Evolutionary conservation across 2,888 invertebrate genomes (phyloP).

Genomic region (Ethmia dodecea): DNA sequence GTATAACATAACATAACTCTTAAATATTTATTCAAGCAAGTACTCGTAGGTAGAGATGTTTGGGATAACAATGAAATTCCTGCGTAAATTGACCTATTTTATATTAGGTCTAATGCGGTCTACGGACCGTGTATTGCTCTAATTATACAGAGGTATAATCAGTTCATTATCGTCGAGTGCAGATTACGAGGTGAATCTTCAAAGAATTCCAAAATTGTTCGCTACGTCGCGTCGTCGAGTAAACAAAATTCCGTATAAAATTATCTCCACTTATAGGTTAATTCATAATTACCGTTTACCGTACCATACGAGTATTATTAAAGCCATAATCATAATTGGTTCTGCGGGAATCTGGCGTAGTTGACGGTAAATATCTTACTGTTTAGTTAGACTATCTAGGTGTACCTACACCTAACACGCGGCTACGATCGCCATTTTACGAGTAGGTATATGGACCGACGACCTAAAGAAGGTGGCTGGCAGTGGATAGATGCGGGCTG

Average conservation of each 20-base stretch:
- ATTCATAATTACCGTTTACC: conserved; percentile 47
- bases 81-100: too few relatives aligned
- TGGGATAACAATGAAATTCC: too few relatives aligned
- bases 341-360: conserved; percentile 27
- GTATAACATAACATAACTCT: too few relatives aligned
- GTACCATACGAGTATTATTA: conserved; percentile 31
- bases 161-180: neutral
- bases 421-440: too few relatives aligned
- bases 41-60: too few relatives aligned
- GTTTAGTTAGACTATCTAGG: conserved; percentile 23
- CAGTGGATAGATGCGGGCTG: too few relatives aligned
- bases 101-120: too few relatives aligned
- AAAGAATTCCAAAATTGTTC: conserved; percentile 23
- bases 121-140: too few relatives aligned
- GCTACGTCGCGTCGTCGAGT: conserved; percentile 20
- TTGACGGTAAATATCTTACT: conserved; percentile 31
- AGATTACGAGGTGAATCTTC: conserved; percentile 5
- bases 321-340: conserved; percentile 48
- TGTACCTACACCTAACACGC: too few relatives aligned
- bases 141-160: neutral
- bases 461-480: too few relatives aligned
- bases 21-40: too few relatives aligned
- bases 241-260: conserved; percentile 33
- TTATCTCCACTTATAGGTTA: conserved; percentile 46
- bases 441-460: too few relatives aligned